Evolutionary conservation across 2,888 invertebrate species (phyloP).

Genomic region (Proisotoma minuta): DNA sequence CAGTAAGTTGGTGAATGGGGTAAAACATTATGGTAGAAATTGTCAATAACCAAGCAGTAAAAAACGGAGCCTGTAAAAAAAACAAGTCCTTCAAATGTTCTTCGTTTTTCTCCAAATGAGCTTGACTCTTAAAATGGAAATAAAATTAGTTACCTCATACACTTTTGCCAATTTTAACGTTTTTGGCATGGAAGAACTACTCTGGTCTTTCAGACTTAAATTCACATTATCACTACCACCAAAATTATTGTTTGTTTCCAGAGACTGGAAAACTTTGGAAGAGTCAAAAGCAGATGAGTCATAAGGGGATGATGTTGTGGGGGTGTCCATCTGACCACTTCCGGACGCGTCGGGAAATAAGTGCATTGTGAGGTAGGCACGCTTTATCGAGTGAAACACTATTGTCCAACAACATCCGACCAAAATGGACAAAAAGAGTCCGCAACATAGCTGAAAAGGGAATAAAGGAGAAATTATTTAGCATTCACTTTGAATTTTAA

Average conservation of each 20-base stretch:
- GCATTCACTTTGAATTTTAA: too few species aligned
- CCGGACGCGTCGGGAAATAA: conserved; percentile 28
- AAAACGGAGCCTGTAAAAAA: conserved; percentile 95
- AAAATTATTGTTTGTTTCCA: conserved; percentile 25
- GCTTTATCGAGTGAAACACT: conserved; percentile 43
- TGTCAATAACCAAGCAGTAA: conserved; percentile 91
- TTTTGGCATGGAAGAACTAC: conserved; percentile 42
- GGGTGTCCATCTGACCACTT: background rate
- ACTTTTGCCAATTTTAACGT: conserved; percentile 35
- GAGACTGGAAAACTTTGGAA: conserved; percentile 29
- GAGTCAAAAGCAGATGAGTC: conserved; percentile 28
- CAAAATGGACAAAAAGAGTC: conserved; percentile 43
- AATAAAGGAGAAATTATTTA: too few species aligned
- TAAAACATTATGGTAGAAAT: conserved; percentile 88
- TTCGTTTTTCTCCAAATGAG: too few species aligned
- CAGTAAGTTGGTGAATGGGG: conserved; percentile 70
- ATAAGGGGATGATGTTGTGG: conserved; percentile 21
- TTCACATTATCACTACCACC: conserved; percentile 22
- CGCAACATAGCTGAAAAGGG: conserved; percentile 43
- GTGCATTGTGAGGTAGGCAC: conserved; percentile 39
- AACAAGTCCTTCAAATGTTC: too few species aligned
- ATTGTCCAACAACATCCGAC: conserved; percentile 47
- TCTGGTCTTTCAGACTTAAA: conserved; percentile 38
- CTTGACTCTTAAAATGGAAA: too few species aligned
- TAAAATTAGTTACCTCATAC: too few species aligned